Percentiles rank a stretch among this genome's conserved stretches.
Conservation (phyloP, 2,113 vertebrate species). For the Pao palembangensis region DNA sequence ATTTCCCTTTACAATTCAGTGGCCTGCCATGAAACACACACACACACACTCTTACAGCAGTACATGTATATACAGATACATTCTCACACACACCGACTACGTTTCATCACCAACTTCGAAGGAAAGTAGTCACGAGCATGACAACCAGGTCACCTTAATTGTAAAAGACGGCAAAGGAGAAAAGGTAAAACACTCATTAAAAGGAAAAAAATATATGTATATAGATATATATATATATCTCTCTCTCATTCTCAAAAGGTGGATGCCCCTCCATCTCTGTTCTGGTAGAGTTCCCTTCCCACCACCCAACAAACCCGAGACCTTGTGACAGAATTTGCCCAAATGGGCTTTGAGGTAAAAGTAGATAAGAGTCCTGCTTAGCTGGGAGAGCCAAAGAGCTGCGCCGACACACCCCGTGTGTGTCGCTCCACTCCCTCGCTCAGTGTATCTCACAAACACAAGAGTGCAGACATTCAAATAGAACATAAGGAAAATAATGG, state of each 20-base stretch:
- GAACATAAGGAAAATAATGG: conserved; percentile 83
- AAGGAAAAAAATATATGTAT: conserved; percentile 51
- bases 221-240: conserved; percentile 34
- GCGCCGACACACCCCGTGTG: conserved; percentile 65
- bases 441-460: conserved; percentile 72
- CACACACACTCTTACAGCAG: conserved; percentile 50
- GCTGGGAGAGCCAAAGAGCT: conserved; percentile 74
- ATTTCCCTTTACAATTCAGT: conserved; percentile 90
- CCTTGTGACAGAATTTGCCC: conserved; percentile 76
- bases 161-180: conserved; percentile 75
- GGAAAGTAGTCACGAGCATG: conserved; percentile 72
- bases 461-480: conserved; percentile 71
- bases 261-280: conserved; percentile 45
- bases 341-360: conserved; percentile 78
- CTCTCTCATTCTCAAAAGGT: conserved; percentile 66
- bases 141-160: conserved; percentile 82
- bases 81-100: conserved; percentile 12
- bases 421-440: conserved; percentile 66
- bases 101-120: conserved; percentile 58
- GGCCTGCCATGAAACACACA: conserved; percentile 79
- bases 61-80: conserved; percentile 53
- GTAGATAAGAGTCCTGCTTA: conserved; percentile 80
- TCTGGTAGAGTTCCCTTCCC: conserved; percentile 56
- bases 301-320: conserved; percentile 66
- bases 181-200: conserved; percentile 72